Percentiles rank a stretch among this genome's conserved stretches.
These are phyloP conservation scores for Synanthedon vespiformis DNA, from an alignment of 2,888 invertebrate genomes.

Conservation along the genomic window DNA sequence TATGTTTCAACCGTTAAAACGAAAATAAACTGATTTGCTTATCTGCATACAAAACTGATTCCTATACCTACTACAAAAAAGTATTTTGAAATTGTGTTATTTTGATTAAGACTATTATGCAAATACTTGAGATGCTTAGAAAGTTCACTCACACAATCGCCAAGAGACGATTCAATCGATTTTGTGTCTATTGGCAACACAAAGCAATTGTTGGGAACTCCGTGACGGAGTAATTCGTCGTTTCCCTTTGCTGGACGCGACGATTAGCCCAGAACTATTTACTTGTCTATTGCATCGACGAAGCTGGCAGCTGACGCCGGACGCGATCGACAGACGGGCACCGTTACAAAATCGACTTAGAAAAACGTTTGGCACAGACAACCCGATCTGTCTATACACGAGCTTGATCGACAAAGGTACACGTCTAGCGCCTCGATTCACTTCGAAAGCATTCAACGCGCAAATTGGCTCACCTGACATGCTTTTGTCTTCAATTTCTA, in stretches of 20 bases:
- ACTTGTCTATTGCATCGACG: constrained; percentile 57
- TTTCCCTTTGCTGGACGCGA: constrained; percentile 61
- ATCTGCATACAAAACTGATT: too few relatives aligned
- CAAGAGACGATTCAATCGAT: constrained; percentile 22
- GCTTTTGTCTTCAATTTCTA: constrained; percentile 17
- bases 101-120: neutral
- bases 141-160: neutral
- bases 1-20: too few relatives aligned
- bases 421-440: constrained; percentile 39
- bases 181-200: constrained; percentile 43
- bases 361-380: constrained; percentile 61
- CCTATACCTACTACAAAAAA: too few relatives aligned
- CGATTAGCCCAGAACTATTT: constrained; percentile 67
- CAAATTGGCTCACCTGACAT: constrained; percentile 30
- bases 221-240: constrained; percentile 66
- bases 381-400: constrained; percentile 29
- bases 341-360: constrained; percentile 66
- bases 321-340: constrained; percentile 57
- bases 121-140: neutral
- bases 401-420: constrained; percentile 23
- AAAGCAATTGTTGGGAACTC: constrained; percentile 58
- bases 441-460: constrained; percentile 10
- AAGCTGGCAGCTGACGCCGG: constrained; percentile 62
- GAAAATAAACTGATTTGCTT: too few relatives aligned
- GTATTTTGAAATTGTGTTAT: too few relatives aligned